Base-by-base conservation (phyloP, 2,888 invertebrate species). In the Polyommatus iphigenia region DNA sequence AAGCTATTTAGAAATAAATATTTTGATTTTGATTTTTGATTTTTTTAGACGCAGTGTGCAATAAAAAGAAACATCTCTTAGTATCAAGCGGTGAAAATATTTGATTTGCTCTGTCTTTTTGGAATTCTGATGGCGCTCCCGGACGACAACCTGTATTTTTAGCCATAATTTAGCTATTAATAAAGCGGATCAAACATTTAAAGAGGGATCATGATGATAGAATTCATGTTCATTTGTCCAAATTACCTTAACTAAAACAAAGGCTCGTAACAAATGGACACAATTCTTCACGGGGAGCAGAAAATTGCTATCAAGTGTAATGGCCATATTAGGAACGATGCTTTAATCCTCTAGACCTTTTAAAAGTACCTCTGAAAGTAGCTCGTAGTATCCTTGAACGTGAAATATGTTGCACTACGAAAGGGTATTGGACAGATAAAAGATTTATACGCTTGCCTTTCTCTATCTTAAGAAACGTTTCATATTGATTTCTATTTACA, bases 271-370 rank as follows among this genome's bases (percentile, higher is more conserved):
- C 46, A 46, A 20, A 73, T 73, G 41, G 73, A 20, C 20, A 46
- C 46, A 41, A 73, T 73, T 73, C 20, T 41, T 73, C 73, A 73
- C 20, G 24, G 18, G 50, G 50, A 29, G 46, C 7, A 54, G 50
- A 75, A 75, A 75, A 29, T 29, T 54, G 24, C 24, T 29, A 75
- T 75, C 50, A 75, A 54, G 75, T 75, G 75, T 50, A 72, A 75
- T 50, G 75, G 46, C 75, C 50, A 24, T 75, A 54, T 50, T 75
- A 54, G 50, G 54, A 50, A 50, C 46, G 50, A 54, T 46, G 50
- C 24, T 75, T 75, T 75, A 75, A 75, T 54, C 75, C 54, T 75
- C 75, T 75, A 75, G 75, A 75, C 75, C 75, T 75, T 75, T 75
- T 75, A 54, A 75, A 54, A 75, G 75, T 54, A 75, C 75, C 20